These are phyloP conservation scores for Rhabdomys dilectus DNA, from an alignment of 2,113 vertebrate species.

Conservation along the genomic window DNA sequence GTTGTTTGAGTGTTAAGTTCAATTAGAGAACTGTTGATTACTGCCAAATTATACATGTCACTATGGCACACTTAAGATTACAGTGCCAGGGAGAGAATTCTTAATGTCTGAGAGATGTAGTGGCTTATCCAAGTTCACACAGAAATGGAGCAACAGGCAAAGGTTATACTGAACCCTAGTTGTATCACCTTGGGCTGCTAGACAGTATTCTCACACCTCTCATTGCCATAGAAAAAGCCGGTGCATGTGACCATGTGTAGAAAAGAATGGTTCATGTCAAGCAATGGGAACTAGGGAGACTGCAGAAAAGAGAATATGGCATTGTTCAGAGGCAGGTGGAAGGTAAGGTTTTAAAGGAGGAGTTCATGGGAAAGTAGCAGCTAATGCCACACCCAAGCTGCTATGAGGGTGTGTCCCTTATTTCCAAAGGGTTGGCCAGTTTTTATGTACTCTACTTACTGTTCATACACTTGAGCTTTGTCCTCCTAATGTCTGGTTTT, in stretches of 20 bases:
- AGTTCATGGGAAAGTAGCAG: neutral
- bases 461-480: neutral
- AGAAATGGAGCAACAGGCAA: neutral
- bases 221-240: neutral
- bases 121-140: neutral
- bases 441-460: neutral
- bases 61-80: neutral
- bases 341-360: neutral
- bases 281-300: neutral
- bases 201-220: neutral
- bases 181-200: neutral
- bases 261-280: neutral
- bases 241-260: neutral
- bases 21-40: neutral
- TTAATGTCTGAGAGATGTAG: neutral
- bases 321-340: neutral
- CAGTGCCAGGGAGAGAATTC: neutral
- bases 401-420: neutral
- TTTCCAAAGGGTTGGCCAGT: neutral
- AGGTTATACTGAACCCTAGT: neutral
- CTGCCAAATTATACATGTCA: neutral
- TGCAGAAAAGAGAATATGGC: neutral
- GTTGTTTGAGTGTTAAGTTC: neutral
- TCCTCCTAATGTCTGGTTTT: neutral
- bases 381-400: neutral